Conservation (phyloP, 1,140 invertebrate genomes). For the Pissodes strobi region DNA sequence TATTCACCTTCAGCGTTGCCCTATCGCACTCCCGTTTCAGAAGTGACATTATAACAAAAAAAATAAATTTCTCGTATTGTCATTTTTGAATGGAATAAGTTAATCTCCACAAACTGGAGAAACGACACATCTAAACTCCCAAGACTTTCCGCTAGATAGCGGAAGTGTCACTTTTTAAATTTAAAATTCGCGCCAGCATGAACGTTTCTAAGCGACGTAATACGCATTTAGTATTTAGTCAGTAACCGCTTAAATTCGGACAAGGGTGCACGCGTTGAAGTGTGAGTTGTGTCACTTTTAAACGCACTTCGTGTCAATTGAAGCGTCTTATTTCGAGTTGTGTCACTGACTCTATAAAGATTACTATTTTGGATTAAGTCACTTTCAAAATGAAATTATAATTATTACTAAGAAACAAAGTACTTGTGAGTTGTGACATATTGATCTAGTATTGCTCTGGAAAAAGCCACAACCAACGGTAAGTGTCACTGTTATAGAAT, state of each 20-base stretch:
- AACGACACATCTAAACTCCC: no score
- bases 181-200: neutral
- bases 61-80: neutral
- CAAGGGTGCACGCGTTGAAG: neutral
- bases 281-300: neutral
- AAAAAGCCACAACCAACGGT: neutral
- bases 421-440: neutral
- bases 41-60: neutral
- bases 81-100: constrained; percentile 7
- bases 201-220: neutral
- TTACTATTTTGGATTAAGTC: neutral
- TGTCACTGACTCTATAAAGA: neutral
- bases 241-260: neutral
- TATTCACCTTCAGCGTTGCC: no score
- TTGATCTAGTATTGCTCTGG: neutral
- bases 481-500: no score
- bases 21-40: neutral
- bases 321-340: neutral
- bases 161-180: neutral
- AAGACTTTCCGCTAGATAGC: neutral
- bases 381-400: neutral
- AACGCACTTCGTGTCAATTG: neutral
- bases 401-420: no score
- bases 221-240: neutral
- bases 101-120: no score